Percentiles rank a stretch among this genome's conserved stretches.
Conservation (phyloP, 2,888 invertebrate genomes). For the Coleophora flavipennella region DNA sequence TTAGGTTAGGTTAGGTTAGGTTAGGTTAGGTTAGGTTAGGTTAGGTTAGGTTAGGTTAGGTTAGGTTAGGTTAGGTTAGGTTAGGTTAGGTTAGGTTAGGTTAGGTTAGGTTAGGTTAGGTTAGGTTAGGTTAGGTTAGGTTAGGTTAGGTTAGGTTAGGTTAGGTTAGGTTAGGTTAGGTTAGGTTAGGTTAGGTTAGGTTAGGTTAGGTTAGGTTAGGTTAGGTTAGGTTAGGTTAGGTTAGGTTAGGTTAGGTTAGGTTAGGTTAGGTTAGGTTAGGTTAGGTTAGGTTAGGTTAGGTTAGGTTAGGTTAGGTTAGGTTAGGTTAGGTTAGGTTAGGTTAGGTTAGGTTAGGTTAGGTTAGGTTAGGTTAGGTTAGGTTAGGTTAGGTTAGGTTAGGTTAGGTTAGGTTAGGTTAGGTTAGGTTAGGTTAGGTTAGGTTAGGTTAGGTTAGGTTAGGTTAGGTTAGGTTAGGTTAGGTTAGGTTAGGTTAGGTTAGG, state of each 20-base stretch:
- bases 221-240: conserved; percentile 15
- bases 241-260: conserved; percentile 19
- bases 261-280: conserved; percentile 20
- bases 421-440: too few relatives aligned
- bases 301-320: too few relatives aligned
- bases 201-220: conserved; percentile 19
- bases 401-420: too few relatives aligned
- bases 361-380: too few relatives aligned
- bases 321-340: too few relatives aligned
- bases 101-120: conserved; percentile 17
- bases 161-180: conserved; percentile 20
- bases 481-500: too few relatives aligned
- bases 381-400: too few relatives aligned
- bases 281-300: conserved; percentile 22
- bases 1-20: conserved; percentile 22
- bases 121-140: conserved; percentile 16
- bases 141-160: conserved; percentile 18
- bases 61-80: conserved; percentile 14
- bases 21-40: conserved; percentile 20
- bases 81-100: conserved; percentile 18
- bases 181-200: conserved; percentile 22
- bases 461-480: too few relatives aligned
- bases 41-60: conserved; percentile 14
- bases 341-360: too few relatives aligned
- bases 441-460: too few relatives aligned